Evolutionary conservation across 2,113 vertebrate genomes (phyloP).

Genomic region (Malurus elegans): DNA sequence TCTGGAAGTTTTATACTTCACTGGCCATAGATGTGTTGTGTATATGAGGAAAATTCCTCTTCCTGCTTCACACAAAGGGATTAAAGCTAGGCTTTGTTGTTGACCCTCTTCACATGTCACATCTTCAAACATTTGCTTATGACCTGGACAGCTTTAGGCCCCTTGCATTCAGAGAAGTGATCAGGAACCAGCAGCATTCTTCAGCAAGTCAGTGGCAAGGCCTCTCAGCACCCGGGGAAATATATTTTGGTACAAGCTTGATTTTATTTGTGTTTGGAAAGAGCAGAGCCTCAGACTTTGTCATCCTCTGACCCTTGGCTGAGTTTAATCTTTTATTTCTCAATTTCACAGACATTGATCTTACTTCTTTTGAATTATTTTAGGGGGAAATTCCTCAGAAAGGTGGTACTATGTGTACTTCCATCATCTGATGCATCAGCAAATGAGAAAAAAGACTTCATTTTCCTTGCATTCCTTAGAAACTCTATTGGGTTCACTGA

Average conservation of each 20-base stretch:
- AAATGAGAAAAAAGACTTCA: neutral
- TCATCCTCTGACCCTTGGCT: neutral
- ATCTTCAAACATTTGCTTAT: conserved; percentile 23
- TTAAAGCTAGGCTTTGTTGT: conserved; percentile 27
- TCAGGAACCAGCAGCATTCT: neutral
- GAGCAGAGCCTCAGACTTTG: neutral
- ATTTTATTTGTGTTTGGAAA: neutral
- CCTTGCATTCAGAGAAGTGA: neutral
- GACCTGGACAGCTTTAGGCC: neutral
- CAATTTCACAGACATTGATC: neutral
- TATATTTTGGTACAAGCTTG: neutral
- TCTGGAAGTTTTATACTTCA: conserved; percentile 23
- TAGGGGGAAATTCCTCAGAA: neutral
- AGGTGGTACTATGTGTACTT: neutral
- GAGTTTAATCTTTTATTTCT: neutral
- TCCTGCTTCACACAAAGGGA: conserved; percentile 29
- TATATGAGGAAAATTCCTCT: neutral
- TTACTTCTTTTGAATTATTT: neutral
- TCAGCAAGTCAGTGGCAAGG: neutral
- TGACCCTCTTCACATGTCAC: neutral
- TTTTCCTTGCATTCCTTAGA: neutral
- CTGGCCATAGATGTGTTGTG: neutral
- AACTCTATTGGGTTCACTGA: neutral
- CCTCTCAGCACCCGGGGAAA: accelerated
- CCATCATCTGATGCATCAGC: neutral